These are phyloP conservation scores for Lacerta viridis DNA, from an alignment of 2,797 vertebrate species.

Conservation along the genomic window DNA sequence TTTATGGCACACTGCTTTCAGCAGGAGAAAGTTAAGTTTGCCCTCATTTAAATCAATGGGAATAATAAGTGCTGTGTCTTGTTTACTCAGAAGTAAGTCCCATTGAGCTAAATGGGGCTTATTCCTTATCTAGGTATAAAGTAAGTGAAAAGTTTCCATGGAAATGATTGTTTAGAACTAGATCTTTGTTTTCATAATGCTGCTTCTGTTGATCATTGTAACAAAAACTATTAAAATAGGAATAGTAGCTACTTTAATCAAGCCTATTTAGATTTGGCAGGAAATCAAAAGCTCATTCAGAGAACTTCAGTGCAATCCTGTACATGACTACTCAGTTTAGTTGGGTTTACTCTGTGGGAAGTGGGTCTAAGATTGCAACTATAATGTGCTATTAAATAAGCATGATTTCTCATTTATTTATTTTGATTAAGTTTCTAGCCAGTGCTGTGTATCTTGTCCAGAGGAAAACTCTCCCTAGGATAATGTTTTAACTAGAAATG, in stretches of 20 bases:
- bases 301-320: neutral
- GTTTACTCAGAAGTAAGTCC: neutral
- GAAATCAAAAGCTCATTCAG: neutral
- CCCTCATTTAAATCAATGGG: neutral
- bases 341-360: no score
- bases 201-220: slow-evolving; percentile 46
- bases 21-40: neutral
- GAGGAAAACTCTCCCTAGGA: neutral
- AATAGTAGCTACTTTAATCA: neutral
- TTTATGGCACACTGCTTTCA: neutral
- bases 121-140: neutral
- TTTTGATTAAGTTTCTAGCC: neutral
- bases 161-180: slow-evolving; percentile 28
- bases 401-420: neutral
- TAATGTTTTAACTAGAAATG: neutral
- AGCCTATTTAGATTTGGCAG: neutral
- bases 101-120: neutral
- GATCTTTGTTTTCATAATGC: slow-evolving; percentile 45
- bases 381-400: neutral
- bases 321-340: neutral
- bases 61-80: neutral
- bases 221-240: slow-evolving; percentile 39
- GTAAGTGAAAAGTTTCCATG: neutral
- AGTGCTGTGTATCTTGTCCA: neutral
- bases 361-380: neutral